Percentiles rank a stretch among this genome's conserved stretches.
Evolutionary conservation across 2,113 vertebrate species (phyloP).

Genomic region (Elaphurus davidianus): DNA sequence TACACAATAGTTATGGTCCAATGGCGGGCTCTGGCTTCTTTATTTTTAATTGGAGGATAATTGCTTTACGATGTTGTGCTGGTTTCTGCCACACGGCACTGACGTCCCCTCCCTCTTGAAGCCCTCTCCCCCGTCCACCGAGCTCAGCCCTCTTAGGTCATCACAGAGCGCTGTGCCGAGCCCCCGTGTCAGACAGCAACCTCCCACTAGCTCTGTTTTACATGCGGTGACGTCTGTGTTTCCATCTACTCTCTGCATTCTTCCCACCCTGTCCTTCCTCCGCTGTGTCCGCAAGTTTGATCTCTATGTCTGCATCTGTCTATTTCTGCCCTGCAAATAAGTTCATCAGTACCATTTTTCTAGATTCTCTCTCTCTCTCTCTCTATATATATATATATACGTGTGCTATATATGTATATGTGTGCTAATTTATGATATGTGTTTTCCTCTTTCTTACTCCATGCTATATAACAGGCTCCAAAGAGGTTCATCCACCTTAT

Average conservation of each 20-base stretch:
- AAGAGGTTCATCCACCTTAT: background rate
- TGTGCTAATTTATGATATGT: background rate
- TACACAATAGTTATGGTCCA: background rate
- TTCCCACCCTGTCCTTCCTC: background rate
- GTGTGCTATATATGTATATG: background rate
- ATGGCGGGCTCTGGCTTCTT: background rate
- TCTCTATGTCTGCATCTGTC: background rate
- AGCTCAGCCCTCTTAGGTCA: background rate
- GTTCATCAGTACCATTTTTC: background rate
- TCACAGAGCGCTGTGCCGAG: background rate
- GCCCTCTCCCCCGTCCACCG: accelerated
- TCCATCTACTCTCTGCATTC: background rate
- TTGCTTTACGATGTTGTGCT: background rate
- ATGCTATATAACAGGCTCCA: background rate
- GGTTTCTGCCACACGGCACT: background rate
- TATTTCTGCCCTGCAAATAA: background rate
- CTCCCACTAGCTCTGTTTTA: background rate
- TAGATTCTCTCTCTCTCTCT: background rate
- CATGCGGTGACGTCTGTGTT: accelerated
- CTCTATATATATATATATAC: too few relatives aligned
- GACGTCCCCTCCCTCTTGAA: background rate
- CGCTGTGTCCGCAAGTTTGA: background rate
- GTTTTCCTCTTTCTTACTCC: background rate
- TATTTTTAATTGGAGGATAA: background rate
- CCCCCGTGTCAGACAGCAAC: background rate